phyloP scores from a whole-genome alignment of 1,140 invertebrate genomes.

The Brachionus angularis region DNA sequence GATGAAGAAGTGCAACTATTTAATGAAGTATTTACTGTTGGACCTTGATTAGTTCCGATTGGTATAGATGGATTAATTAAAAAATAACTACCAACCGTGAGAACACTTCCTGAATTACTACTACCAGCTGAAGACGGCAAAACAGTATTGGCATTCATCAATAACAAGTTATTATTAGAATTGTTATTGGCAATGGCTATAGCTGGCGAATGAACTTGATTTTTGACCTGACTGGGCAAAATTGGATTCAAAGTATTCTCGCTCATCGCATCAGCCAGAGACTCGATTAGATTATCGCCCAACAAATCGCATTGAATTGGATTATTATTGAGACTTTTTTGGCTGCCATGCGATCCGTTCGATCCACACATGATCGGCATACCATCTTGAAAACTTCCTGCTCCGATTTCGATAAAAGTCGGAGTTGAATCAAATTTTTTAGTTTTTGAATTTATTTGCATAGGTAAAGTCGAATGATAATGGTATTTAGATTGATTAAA shows the following conservation, averaged over 20 bases:
- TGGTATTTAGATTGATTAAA: too few relatives aligned
- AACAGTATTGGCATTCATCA: background rate
- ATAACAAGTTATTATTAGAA: background rate
- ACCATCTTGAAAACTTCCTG: conserved; percentile 35
- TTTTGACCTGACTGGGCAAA: too few relatives aligned
- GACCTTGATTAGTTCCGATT: too few relatives aligned
- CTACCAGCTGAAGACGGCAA: conserved; percentile 14
- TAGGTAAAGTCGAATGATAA: conserved; percentile 20
- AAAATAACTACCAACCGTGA: conserved; percentile 35
- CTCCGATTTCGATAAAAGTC: conserved; percentile 35
- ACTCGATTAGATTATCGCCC: conserved; percentile 18
- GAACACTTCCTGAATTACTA: background rate
- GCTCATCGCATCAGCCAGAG: conserved; percentile 6
- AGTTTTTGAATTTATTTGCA: background rate
- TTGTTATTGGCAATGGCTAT: conserved; percentile 12
- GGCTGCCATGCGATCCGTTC: background rate
- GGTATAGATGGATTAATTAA: conserved; percentile 8
- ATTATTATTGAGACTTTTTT: conserved; percentile 15
- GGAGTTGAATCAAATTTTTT: conserved; percentile 26
- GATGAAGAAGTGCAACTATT: conserved; percentile 31
- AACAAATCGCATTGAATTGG: background rate
- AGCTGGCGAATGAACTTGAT: background rate
- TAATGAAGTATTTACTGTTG: conserved; percentile 10
- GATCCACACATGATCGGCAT: conserved; percentile 27
- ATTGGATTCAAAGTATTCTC: conserved; percentile 21